A percentile compares a stretch with the other conserved stretches of the same genome.
Evolutionary conservation across 2,888 invertebrate species (phyloP).

Genomic region (Cerastoderma edule): DNA sequence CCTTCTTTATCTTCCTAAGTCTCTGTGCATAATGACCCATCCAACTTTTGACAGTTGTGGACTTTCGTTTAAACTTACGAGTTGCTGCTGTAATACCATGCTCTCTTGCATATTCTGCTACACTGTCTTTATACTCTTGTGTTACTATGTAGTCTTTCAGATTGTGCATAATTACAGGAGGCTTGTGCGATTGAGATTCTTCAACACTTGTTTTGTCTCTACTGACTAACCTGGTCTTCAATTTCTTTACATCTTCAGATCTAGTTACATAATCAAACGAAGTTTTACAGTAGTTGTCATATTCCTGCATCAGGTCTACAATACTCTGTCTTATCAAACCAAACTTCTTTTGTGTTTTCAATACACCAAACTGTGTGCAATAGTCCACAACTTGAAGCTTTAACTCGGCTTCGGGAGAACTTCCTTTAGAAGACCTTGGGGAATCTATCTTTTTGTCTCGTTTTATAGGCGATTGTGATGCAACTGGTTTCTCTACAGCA

Average conservation of each 20-base stretch:
- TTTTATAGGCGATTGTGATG: neutral
- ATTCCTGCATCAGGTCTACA: conserved; percentile 55
- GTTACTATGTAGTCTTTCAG: conserved; percentile 56
- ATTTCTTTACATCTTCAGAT: conserved; percentile 13
- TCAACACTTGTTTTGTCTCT: conserved; percentile 60
- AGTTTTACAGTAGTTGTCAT: conserved; percentile 47
- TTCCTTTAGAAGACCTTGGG: no score
- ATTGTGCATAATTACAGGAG: conserved; percentile 39
- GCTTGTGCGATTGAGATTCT: conserved; percentile 24
- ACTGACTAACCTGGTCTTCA: conserved; percentile 46
- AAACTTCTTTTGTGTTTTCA: conserved; percentile 55
- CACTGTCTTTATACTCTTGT: conserved; percentile 47
- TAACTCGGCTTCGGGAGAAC: conserved; percentile 35
- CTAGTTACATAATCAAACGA: conserved; percentile 25
- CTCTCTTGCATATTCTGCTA: conserved; percentile 54
- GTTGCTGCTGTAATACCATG: conserved; percentile 59
- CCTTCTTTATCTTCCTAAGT: conserved; percentile 39
- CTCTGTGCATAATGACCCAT: conserved; percentile 37
- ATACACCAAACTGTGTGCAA: conserved; percentile 50
- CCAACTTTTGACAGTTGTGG: conserved; percentile 47
- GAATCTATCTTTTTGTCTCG: neutral
- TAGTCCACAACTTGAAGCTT: conserved; percentile 47
- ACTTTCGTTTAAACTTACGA: conserved; percentile 51
- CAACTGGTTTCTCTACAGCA: no score
- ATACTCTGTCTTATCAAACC: conserved; percentile 50